Conservation (phyloP, 2,797 vertebrate genomes). For the Rallus crepitans region DNA sequence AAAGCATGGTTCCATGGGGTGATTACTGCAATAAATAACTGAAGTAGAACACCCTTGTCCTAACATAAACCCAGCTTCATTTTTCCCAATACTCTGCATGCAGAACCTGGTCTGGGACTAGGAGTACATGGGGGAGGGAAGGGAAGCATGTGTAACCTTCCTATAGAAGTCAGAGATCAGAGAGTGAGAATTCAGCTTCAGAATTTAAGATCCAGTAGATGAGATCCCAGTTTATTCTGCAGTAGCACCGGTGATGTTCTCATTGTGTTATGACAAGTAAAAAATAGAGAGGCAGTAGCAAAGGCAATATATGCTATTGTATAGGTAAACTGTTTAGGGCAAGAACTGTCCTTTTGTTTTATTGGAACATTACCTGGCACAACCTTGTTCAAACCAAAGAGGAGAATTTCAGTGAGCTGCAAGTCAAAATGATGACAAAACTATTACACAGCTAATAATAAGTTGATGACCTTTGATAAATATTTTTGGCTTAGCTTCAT, state of each 20-base stretch:
- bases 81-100: background rate
- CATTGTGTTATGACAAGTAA: background rate
- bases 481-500: slow-evolving; percentile 50
- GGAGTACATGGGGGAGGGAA: background rate
- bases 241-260: background rate
- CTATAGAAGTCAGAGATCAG: background rate
- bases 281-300: slow-evolving; percentile 41
- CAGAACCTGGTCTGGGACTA: background rate
- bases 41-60: slow-evolving; percentile 60
- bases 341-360: slow-evolving; percentile 58
- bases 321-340: slow-evolving; percentile 51
- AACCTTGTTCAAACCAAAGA: slow-evolving; percentile 37
- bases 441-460: slow-evolving; percentile 35
- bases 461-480: slow-evolving; percentile 56
- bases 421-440: background rate
- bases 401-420: background rate
- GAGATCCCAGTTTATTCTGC: background rate
- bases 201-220: background rate
- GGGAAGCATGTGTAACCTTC: background rate
- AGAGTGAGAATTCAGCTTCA: background rate
- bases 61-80: slow-evolving; percentile 37
- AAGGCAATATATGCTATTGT: slow-evolving; percentile 31
- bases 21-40: slow-evolving; percentile 72
- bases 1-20: slow-evolving; percentile 56
- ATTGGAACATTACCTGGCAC: slow-evolving; percentile 53